A percentile compares a stretch with the other conserved stretches of the same genome.
Conservation (phyloP, 2,888 invertebrate species). For the Gymnocheta viridis region DNA sequence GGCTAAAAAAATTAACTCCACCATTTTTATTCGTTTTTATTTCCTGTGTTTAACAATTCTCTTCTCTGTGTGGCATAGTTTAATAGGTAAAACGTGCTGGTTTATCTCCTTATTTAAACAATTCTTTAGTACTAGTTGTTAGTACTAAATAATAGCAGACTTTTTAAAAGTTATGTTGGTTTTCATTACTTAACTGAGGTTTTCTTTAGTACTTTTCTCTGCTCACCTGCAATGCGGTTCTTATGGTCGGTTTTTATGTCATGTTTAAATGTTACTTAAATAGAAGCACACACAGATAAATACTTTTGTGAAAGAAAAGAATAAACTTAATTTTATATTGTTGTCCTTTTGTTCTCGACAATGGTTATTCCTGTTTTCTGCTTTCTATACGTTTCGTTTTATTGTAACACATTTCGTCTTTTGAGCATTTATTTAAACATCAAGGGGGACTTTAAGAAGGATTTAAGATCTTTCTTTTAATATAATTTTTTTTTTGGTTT, state of each 20-base stretch:
- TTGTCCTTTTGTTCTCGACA: slow-evolving; percentile 38
- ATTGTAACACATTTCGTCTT: slow-evolving; percentile 32
- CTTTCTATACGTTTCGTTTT: slow-evolving; percentile 12
- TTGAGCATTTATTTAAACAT: slow-evolving; percentile 43
- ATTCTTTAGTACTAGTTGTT: neutral
- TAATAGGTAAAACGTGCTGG: neutral
- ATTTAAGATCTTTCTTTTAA: slow-evolving; percentile 16
- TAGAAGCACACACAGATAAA: slow-evolving; percentile 6
- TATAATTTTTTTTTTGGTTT: slow-evolving; percentile 6
- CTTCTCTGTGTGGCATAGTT: neutral
- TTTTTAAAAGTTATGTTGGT: slow-evolving; percentile 54
- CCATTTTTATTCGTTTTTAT: neutral
- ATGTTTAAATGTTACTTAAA: slow-evolving; percentile 67
- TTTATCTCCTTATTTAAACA: neutral
- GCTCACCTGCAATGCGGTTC: slow-evolving; percentile 69
- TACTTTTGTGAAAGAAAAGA: neutral
- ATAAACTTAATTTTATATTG: slow-evolving; percentile 43
- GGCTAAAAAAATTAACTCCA: neutral
- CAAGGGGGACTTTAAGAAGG: slow-evolving; percentile 48
- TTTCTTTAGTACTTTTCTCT: slow-evolving; percentile 49
- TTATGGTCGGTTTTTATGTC: slow-evolving; percentile 56
- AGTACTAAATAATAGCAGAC: slow-evolving; percentile 6
- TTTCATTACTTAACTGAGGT: slow-evolving; percentile 69
- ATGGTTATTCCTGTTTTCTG: neutral
- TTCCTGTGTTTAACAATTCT: neutral